Evolutionary conservation across 2,113 vertebrate species (phyloP).

Genomic region (Brienomyrus brachyistius): DNA sequence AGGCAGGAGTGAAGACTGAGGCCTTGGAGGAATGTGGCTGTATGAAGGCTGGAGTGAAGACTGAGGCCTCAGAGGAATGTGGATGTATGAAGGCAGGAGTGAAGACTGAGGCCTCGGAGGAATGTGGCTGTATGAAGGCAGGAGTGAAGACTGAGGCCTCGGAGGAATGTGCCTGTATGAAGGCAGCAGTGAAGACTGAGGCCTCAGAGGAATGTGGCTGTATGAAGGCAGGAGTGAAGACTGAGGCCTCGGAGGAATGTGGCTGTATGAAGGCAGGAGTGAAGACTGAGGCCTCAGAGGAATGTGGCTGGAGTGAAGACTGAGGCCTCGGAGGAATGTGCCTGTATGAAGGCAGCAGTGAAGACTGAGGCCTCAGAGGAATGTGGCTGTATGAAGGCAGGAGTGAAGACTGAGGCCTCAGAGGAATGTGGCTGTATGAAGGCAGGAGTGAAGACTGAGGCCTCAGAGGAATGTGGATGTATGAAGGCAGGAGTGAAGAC

Average conservation of each 20-base stretch:
- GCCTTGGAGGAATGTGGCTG: neutral
- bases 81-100: neutral
- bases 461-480: neutral
- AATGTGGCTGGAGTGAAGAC: neutral
- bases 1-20: neutral
- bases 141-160: neutral
- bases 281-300: neutral
- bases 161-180: neutral
- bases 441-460: neutral
- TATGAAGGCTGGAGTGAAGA: neutral
- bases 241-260: neutral
- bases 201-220: neutral
- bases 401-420: neutral
- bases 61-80: neutral
- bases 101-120: neutral
- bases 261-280: neutral
- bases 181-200: neutral
- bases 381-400: neutral
- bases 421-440: neutral
- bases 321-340: neutral
- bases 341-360: neutral
- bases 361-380: neutral
- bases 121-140: neutral
- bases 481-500: neutral
- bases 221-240: neutral